A percentile compares a stretch with the other conserved stretches of the same genome.
These are phyloP conservation scores for Leucoraja erinaceus DNA, from an alignment of 2,113 vertebrate genomes.

Conservation along the genomic window DNA sequence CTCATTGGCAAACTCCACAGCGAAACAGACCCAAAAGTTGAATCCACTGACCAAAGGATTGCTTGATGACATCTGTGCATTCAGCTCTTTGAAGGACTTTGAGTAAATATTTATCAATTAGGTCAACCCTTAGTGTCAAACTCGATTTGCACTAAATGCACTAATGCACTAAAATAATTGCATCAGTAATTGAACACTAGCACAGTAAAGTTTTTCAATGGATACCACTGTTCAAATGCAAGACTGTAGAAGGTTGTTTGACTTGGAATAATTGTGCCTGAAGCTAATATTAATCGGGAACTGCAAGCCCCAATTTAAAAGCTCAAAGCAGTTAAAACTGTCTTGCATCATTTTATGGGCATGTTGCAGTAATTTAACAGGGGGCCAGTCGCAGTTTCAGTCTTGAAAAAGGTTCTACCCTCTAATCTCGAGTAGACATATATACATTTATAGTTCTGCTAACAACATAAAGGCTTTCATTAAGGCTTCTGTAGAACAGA, in stretches of 20 bases:
- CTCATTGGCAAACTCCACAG: not conserved
- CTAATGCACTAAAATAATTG: not conserved
- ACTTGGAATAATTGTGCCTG: not conserved
- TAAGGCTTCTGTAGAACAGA: slow-evolving; percentile 22
- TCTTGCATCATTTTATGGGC: not conserved
- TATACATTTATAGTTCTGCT: slow-evolving; percentile 5
- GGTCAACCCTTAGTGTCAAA: not conserved
- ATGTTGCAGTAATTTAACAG: not conserved
- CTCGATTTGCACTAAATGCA: no score
- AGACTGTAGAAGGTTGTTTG: not conserved
- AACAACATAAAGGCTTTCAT: slow-evolving; percentile 25
- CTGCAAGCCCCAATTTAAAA: not conserved
- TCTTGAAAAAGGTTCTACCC: not conserved
- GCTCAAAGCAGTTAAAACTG: not conserved
- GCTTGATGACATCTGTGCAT: not conserved
- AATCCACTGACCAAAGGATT: not conserved
- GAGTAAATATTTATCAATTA: not conserved
- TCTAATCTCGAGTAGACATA: slow-evolving; percentile 21
- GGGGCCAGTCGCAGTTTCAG: slow-evolving; percentile 8
- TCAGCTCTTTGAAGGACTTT: not conserved
- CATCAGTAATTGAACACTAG: not conserved
- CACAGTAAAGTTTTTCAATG: not conserved
- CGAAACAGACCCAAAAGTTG: not conserved
- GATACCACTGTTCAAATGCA: not conserved
- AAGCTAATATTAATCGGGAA: not conserved